Evolutionary conservation across 2,888 invertebrate species (phyloP), one percentile per base, ranked within the genome.

Genomic region (Serrognathus titanus): DNA sequence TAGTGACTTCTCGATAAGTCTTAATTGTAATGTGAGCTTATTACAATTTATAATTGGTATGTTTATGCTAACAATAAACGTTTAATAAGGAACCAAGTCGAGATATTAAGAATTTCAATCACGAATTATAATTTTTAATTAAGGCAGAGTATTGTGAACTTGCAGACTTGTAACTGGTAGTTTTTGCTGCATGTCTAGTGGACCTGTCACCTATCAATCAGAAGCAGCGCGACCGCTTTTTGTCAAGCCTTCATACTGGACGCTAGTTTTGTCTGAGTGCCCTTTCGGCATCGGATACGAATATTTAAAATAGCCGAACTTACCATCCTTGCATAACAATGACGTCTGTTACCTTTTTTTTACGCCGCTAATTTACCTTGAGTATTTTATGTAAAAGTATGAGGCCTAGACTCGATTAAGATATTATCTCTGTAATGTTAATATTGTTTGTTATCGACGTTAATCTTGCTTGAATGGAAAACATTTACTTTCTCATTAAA

Each of bases 131-230:
- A 73, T 71, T 69, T 63, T 68, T 70, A 71, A 72, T 71, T 73
- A 71, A 69, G 55, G 56, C 60, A 52, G 54, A 57, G 64, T 64
- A 64, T 64, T 63, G 64, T 64, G 60, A 57, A 61, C 60, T 62
- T 54, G 52, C 58, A 55, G 55, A 58, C 55, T 55, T 47, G 58
- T 53, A 54, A 62, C 60, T 59, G 59, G 60, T 59, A 62, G 66
- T 77, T 76, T 76, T 77, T 77, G 74, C 69, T 62, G 64, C 63
- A 72, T 71, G 76, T 76, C 76, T 75, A 75, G 74, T 68, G 73
- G 69, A 66, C 68, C 75, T 76, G 77, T 77, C 77, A 78, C 76
- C 76, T 77, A 78, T 78, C 77, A 78, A 78, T 78, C 77, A 77
- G 73, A 69, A 69, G 73, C 66, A 72, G 74, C 74, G 76, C 72